Percentiles rank a stretch among this genome's conserved stretches.
These are phyloP conservation scores for Sebastes vulpes DNA, from an alignment of 2,797 vertebrate species.

Conservation along the genomic window DNA sequence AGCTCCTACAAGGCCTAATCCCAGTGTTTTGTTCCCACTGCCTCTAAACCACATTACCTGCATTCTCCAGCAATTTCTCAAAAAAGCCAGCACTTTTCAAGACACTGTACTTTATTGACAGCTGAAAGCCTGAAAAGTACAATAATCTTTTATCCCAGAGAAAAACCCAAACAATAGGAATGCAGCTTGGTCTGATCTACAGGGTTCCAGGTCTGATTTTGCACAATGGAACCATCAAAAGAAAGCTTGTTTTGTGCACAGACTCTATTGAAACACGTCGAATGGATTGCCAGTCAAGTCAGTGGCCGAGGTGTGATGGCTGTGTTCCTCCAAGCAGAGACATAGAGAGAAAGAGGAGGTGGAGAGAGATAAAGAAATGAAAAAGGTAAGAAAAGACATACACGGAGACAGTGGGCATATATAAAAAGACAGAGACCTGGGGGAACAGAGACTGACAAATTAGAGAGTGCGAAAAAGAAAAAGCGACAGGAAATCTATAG, in stretches of 20 bases:
- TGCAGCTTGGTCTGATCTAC: slow-evolving; percentile 1
- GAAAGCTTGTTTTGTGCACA: slow-evolving; percentile 36
- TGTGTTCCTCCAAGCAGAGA: slow-evolving; percentile 24
- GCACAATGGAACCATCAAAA: slow-evolving; percentile 18
- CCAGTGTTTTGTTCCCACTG: not conserved
- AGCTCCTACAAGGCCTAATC: not conserved
- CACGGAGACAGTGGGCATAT: slow-evolving; percentile 13
- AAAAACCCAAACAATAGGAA: slow-evolving; percentile 10
- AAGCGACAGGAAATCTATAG: slow-evolving; percentile 70
- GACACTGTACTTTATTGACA: not conserved
- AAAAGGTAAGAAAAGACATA: slow-evolving; percentile 39
- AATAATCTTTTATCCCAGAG: not conserved
- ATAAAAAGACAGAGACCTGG: slow-evolving; percentile 44
- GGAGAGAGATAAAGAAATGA: slow-evolving; percentile 29
- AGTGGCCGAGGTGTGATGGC: slow-evolving; percentile 28
- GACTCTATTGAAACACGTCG: slow-evolving; percentile 29
- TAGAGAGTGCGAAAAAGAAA: slow-evolving; percentile 57
- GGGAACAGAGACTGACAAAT: slow-evolving; percentile 61
- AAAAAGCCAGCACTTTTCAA: not conserved
- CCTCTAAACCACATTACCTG: not conserved
- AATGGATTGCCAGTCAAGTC: slow-evolving; percentile 38
- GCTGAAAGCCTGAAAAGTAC: not conserved
- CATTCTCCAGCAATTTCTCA: not conserved
- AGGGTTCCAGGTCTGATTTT: slow-evolving; percentile 18
- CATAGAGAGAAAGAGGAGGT: not conserved